Evolutionary conservation across 2,888 invertebrate genomes (phyloP), one percentile per base, ranked within the genome.

Genomic region (Hecatera dysodea): DNA sequence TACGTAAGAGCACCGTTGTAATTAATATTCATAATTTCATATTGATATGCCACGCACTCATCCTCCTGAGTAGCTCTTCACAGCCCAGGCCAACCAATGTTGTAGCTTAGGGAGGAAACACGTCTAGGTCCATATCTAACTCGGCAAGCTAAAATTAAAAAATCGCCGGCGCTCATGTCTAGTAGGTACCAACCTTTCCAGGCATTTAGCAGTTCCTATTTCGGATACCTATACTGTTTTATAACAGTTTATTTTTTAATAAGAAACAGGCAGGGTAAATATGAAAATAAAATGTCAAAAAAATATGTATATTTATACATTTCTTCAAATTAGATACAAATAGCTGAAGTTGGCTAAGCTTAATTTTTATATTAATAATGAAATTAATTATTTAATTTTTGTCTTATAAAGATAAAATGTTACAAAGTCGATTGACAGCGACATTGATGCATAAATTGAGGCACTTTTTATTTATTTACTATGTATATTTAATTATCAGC

Each of bases 211-310:
- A 29, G n/a, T 77, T 62, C 24, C 39, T 71, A 52, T 46, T 52
- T 46, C 7, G 12, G 5, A 62, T 33, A 44, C 19, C 8, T 7
- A 19, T 19, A 65, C 19, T 62, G 39, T 57, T 62, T 61, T 55
- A 44, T 53, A 59, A 22, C 15, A 60, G 9, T 17, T 11, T 44
- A 44, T 44, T 19, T 53, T n/a, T 15, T 19, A 17, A 24, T 36
- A 62, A 66, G 11, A 55, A 60, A 33, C 15, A 53, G 19, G 59
- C 80, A 80, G 75, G 80, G 80, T 80, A 61, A 80, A 53, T 56
- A 52, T 24, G 59, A 48, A 73, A 77, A 62, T 53, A 73, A 57
- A 70, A 56, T 68, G 24, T 56, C n/a, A 36, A 57, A 33, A 22
- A 50, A 57, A 71, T 53, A 60, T 60, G 22, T 29, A 63, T 53